Conservation (phyloP, 2,797 vertebrate genomes). For the Alfaro cultratus region DNA sequence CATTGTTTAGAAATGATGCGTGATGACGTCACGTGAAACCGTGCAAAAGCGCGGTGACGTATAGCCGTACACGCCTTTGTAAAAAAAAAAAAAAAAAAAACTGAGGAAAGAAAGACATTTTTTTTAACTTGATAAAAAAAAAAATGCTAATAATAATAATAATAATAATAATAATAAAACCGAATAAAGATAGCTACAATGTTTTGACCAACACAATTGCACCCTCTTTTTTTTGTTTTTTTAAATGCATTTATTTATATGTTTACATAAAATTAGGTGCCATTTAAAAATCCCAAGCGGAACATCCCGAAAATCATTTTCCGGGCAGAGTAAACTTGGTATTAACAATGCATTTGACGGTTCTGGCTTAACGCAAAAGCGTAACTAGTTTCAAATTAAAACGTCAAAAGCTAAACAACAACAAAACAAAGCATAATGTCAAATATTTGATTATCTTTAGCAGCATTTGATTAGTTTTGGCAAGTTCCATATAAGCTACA, state of each 20-base stretch:
- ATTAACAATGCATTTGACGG: background rate
- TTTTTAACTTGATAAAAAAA: background rate
- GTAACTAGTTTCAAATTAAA: background rate
- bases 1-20: constrained; percentile 82
- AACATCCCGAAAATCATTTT: background rate
- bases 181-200: background rate
- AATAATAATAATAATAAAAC: background rate
- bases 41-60: constrained; percentile 57
- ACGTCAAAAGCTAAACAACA: too few species aligned
- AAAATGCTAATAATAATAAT: too few species aligned
- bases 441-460: background rate
- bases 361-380: background rate
- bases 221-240: background rate
- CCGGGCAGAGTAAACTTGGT: background rate
- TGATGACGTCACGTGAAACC: constrained; percentile 49
- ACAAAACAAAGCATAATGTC: too few species aligned
- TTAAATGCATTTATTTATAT: too few species aligned
- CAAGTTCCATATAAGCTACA: background rate
- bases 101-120: background rate
- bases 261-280: background rate
- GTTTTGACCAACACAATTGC: background rate
- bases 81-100: background rate
- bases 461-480: background rate
- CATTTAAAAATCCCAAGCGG: background rate
- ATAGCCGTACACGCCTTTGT: background rate